phyloP scores from a whole-genome alignment of 2,797 vertebrate genomes.

The Cichlasoma orientale region DNA sequence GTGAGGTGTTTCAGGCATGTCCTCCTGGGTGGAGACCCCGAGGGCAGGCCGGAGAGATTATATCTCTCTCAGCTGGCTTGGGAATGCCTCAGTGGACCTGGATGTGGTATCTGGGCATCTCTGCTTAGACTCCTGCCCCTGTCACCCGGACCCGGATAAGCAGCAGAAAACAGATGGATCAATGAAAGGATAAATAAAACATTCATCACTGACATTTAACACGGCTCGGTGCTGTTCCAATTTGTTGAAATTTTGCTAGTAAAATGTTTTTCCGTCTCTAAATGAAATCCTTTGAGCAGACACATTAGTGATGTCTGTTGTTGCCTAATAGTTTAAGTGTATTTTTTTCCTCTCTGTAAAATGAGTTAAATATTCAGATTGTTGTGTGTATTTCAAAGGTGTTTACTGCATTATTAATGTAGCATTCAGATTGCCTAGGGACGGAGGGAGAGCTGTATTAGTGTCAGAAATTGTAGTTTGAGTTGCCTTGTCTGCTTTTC shows the following conservation, averaged over 20 bases:
- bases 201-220: conserved; percentile 28
- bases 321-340: conserved; percentile 42
- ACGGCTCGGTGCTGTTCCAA: conserved; percentile 14
- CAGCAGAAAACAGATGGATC: conserved; percentile 1
- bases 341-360: conserved; percentile 61
- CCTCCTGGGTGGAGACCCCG: background rate
- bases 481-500: conserved; percentile 71
- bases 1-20: background rate
- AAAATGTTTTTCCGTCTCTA: conserved; percentile 12
- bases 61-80: background rate
- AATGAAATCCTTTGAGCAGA: conserved; percentile 38
- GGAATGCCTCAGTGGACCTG: background rate
- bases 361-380: conserved; percentile 65
- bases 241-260: conserved; percentile 35
- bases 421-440: conserved; percentile 60
- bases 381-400: conserved; percentile 71
- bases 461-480: conserved; percentile 67
- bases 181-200: conserved; percentile 28
- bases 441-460: conserved; percentile 62
- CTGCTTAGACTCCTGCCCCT: background rate
- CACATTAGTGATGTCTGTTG: conserved; percentile 29
- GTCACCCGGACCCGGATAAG: background rate
- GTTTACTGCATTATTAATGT: conserved; percentile 78
- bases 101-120: background rate
- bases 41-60: background rate